phyloP scores from a whole-genome alignment of 2,888 invertebrate genomes.

The Dermolepida albohirtum region DNA sequence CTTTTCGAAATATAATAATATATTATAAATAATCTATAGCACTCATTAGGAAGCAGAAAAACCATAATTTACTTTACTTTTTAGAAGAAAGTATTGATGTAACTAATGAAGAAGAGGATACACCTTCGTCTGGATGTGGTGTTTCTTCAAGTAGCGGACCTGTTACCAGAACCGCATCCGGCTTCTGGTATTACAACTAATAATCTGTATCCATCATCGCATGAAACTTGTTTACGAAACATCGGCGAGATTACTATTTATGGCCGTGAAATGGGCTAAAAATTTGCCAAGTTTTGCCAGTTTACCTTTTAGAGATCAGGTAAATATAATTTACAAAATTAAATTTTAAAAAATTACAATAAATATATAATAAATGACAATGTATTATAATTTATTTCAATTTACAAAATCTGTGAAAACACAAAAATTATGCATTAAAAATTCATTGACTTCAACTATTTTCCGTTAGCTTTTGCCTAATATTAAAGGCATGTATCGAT shows the following conservation, averaged over 20 bases:
- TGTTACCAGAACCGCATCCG: conserved; percentile 63
- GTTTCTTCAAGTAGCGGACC: conserved; percentile 65
- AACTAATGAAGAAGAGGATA: conserved; percentile 83
- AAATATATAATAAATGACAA: no score
- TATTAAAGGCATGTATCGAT: no score
- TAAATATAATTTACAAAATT: conserved; percentile 63
- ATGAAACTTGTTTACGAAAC: conserved; percentile 95
- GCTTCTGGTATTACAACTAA: conserved; percentile 53
- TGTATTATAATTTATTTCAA: no score
- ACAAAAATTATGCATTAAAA: no score
- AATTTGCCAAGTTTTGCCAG: conserved; percentile 97
- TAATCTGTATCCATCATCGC: conserved; percentile 70
- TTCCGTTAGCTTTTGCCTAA: no score
- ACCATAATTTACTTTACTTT: conserved; percentile 48
- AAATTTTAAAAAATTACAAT: no score
- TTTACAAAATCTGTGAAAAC: no score
- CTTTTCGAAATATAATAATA: no score
- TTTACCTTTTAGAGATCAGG: conserved; percentile 96
- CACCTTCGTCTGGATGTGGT: conserved; percentile 61
- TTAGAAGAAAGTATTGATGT: conserved; percentile 90
- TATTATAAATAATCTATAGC: no score
- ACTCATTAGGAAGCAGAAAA: no score
- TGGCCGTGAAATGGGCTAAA: conserved; percentile 99
- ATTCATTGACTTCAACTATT: no score
- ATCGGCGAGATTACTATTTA: conserved; percentile 92